phyloP scores from a whole-genome alignment of 2,888 invertebrate genomes.

The Andrena chrysosceles region DNA sequence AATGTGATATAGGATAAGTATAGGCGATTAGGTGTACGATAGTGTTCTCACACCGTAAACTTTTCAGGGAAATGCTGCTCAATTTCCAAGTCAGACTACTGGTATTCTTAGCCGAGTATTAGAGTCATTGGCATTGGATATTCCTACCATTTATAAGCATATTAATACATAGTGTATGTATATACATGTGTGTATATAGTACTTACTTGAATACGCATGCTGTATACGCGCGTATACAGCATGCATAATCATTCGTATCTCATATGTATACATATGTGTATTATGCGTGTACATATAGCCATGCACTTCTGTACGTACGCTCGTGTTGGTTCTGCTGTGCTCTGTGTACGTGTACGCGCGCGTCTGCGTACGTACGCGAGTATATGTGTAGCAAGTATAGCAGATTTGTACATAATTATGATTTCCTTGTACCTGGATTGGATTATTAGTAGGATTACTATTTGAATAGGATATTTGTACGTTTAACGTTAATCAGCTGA shows the following conservation, averaged over 20 bases:
- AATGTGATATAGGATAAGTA: slow-evolving; percentile 69
- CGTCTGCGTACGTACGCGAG: neutral
- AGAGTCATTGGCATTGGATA: slow-evolving; percentile 11
- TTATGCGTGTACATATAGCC: neutral
- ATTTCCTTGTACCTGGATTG: slow-evolving; percentile 47
- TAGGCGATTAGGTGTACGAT: slow-evolving; percentile 26
- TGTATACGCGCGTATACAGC: neutral
- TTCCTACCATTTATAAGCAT: slow-evolving; percentile 24
- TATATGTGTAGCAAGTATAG: neutral
- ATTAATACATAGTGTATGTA: slow-evolving; percentile 10
- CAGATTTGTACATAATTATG: slow-evolving; percentile 30
- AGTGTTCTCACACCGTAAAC: slow-evolving; percentile 16
- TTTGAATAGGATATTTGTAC: slow-evolving; percentile 11
- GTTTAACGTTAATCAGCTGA: slow-evolving; percentile 7
- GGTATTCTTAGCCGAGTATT: slow-evolving; percentile 4
- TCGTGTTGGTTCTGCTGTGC: too few relatives aligned
- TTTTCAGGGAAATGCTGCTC: slow-evolving; percentile 46
- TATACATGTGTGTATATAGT: neutral
- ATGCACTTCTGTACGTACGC: too few relatives aligned
- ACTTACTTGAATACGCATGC: neutral
- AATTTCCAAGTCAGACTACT: slow-evolving; percentile 27
- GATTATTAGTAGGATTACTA: slow-evolving; percentile 5
- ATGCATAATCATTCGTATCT: neutral
- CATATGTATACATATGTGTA: neutral
- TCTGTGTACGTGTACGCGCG: neutral